These are phyloP conservation scores for Dasypus novemcinctus DNA, from an alignment of 2,113 vertebrate species.

Conservation along the genomic window DNA sequence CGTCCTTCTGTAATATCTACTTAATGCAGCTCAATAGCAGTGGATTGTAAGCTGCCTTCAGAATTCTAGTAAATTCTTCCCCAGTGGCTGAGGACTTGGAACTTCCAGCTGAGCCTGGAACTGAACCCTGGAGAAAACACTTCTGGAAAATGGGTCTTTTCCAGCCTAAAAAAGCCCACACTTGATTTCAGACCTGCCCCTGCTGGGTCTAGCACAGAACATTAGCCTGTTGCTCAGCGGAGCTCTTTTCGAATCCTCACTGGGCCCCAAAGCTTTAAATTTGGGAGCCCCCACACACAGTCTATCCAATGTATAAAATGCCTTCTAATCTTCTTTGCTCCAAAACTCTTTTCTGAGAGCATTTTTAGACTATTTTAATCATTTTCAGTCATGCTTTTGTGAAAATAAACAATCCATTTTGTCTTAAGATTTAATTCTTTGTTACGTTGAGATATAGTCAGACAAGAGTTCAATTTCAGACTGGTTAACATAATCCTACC, in stretches of 20 bases:
- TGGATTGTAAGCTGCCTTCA: conserved; percentile 97
- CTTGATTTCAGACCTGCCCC: conserved; percentile 72
- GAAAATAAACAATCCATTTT: not conserved
- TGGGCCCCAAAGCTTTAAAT: not conserved
- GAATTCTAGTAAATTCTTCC: conserved; percentile 99
- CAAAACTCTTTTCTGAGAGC: not conserved
- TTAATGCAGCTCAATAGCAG: conserved; percentile 98
- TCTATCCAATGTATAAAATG: not conserved
- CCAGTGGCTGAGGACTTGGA: conserved; percentile 87
- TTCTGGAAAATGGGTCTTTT: conserved; percentile 83
- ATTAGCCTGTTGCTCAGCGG: rapidly evolving
- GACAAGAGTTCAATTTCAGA: not conserved
- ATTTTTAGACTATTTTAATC: not conserved
- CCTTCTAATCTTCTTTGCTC: not conserved
- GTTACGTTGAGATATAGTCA: not conserved
- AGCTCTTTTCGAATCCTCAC: not conserved
- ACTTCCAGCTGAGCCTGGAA: conserved; percentile 85
- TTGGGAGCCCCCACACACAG: rapidly evolving
- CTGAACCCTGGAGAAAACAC: conserved; percentile 72
- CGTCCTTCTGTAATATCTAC: conserved; percentile 98
- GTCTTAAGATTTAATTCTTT: not conserved
- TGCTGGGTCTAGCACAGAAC: conserved; percentile 34
- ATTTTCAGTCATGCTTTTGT: not conserved
- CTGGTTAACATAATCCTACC: not conserved
- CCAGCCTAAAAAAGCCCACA: conserved; percentile 64